phyloP scores from a whole-genome alignment of 2,888 invertebrate genomes.

The Philereme vetulata region DNA sequence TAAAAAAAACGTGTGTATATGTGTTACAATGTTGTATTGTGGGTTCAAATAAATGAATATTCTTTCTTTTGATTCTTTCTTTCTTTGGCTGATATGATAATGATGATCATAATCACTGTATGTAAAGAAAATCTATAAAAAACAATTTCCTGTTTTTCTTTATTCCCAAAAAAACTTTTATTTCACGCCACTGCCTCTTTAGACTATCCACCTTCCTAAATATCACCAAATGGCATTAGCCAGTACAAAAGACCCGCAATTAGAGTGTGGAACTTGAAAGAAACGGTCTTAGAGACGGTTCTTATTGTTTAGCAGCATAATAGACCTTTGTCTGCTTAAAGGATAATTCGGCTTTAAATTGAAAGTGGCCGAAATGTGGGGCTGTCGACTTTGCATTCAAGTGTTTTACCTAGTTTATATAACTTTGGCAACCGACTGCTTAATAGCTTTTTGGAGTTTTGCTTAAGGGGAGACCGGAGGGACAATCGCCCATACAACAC shows the following conservation, averaged over 20 bases:
- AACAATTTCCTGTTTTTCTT: no score
- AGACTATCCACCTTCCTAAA: constrained; percentile 12
- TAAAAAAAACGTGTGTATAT: no score
- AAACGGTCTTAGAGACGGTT: constrained; percentile 45
- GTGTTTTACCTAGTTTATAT: constrained; percentile 22
- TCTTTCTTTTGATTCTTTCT: no score
- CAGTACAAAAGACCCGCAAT: constrained; percentile 53
- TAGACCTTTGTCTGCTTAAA: constrained; percentile 48
- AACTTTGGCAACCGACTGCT: constrained; percentile 7
- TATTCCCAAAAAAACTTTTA: no score
- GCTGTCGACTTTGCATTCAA: constrained; percentile 28
- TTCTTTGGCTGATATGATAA: no score
- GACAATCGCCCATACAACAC: no score
- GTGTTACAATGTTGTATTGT: no score
- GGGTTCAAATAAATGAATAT: no score
- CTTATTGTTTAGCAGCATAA: constrained; percentile 53
- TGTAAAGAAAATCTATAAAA: no score
- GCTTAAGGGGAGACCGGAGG: no score
- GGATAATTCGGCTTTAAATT: constrained; percentile 42
- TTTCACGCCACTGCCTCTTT: no score
- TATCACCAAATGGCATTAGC: constrained; percentile 30
- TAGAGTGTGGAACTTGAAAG: constrained; percentile 58
- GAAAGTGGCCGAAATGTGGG: constrained; percentile 31
- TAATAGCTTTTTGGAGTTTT: constrained; percentile 4
- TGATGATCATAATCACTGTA: no score